Conservation (phyloP, 2,113 vertebrate species). For the Callionymus lyra region DNA sequence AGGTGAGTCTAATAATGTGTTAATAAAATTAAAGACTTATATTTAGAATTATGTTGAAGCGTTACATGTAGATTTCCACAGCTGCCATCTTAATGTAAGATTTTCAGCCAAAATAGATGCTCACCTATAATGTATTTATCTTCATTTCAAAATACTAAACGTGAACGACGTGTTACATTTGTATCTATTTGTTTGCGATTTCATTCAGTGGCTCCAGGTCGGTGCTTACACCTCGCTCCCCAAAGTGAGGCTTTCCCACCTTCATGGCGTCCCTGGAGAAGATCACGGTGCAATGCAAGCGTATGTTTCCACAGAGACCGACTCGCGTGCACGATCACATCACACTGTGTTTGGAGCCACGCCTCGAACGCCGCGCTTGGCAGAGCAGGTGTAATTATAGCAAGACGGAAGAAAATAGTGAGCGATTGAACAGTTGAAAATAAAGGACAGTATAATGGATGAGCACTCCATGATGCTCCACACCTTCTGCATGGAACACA, state of each 20-base stretch:
- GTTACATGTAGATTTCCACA: no score
- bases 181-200: constrained; percentile 15
- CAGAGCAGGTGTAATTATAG: constrained; percentile 61
- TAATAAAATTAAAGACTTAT: no score
- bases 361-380: constrained; percentile 57
- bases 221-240: constrained; percentile 27
- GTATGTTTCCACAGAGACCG: constrained; percentile 74
- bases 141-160: constrained; percentile 4
- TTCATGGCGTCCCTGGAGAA: constrained; percentile 31
- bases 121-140: neutral
- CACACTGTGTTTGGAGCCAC: no score
- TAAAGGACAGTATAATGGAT: constrained; percentile 24
- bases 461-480: constrained; percentile 16
- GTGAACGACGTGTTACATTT: no score
- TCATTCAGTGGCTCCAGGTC: constrained; percentile 30
- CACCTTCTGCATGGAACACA: constrained; percentile 20
- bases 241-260: constrained; percentile 23
- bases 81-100: no score
- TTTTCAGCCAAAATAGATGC: no score
- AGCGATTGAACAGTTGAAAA: constrained; percentile 35
- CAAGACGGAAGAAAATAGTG: constrained; percentile 24
- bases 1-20: no score
- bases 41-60: no score
- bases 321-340: no score
- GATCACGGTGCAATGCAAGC: constrained; percentile 48